These are phyloP conservation scores for Sylvietta virens DNA, from an alignment of 2,113 vertebrate genomes.

Conservation along the genomic window DNA sequence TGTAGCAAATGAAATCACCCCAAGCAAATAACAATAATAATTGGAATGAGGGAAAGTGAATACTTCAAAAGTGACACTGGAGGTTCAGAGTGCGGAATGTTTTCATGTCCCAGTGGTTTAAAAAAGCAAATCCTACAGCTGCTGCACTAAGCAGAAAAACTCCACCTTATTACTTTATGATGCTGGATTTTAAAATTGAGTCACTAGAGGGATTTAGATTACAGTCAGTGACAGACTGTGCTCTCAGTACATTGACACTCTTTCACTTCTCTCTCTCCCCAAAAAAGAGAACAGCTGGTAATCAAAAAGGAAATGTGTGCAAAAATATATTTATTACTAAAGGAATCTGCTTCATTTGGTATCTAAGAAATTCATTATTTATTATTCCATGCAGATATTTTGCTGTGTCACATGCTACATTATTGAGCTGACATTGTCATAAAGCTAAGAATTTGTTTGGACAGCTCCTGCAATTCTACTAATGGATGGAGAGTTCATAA, in stretches of 20 bases:
- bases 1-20: slow-evolving; percentile 41
- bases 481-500: neutral
- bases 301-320: slow-evolving; percentile 3
- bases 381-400: neutral
- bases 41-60: slow-evolving; percentile 49
- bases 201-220: slow-evolving; percentile 37
- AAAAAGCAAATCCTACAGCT: slow-evolving; percentile 37
- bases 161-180: slow-evolving; percentile 10
- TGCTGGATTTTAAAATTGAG: slow-evolving; percentile 30
- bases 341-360: neutral
- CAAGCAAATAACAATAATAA: slow-evolving; percentile 50
- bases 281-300: neutral
- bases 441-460: neutral
- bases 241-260: neutral
- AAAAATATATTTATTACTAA: slow-evolving; percentile 19
- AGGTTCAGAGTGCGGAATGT: neutral
- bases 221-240: slow-evolving; percentile 28
- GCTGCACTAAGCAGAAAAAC: slow-evolving; percentile 44
- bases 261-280: neutral
- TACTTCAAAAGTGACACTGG: neutral
- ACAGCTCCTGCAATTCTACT: neutral
- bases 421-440: neutral
- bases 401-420: neutral
- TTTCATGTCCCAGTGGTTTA: slow-evolving; percentile 46
- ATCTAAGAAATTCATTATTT: neutral